A percentile compares a stretch with the other conserved stretches of the same genome.
Evolutionary conservation across 2,797 vertebrate species (phyloP).

Genomic region (Sebastes umbrosus): DNA sequence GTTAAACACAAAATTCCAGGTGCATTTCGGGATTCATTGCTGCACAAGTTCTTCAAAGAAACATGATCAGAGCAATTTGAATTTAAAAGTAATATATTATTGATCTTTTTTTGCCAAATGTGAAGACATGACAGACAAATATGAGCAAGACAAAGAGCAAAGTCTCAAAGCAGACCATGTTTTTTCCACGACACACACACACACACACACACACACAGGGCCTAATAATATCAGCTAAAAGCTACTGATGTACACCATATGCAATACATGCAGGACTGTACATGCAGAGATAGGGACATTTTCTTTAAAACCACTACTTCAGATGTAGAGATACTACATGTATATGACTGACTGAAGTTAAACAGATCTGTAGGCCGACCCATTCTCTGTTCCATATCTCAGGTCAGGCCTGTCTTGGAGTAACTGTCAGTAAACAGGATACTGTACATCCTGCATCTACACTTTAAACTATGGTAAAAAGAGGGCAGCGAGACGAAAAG

Average conservation of each 20-base stretch:
- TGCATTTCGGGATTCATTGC: background rate
- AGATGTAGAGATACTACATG: slow-evolving; percentile 50
- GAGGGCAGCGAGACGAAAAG: background rate
- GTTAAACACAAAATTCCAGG: background rate
- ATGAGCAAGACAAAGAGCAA: background rate
- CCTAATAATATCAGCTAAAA: slow-evolving; percentile 6
- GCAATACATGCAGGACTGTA: background rate
- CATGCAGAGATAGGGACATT: slow-evolving; percentile 30
- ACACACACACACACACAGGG: background rate
- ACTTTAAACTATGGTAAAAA: slow-evolving; percentile 22
- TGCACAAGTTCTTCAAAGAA: background rate
- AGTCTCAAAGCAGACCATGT: background rate
- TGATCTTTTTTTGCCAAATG: background rate
- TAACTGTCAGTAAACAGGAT: slow-evolving; percentile 56
- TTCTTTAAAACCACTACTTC: slow-evolving; percentile 47
- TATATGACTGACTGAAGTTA: slow-evolving; percentile 47
- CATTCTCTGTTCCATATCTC: slow-evolving; percentile 35
- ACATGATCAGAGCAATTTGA: background rate
- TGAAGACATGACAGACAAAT: background rate
- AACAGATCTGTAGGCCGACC: slow-evolving; percentile 53
- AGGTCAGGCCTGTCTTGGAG: slow-evolving; percentile 27
- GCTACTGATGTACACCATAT: slow-evolving; percentile 54
- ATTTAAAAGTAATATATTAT: background rate
- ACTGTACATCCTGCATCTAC: slow-evolving; percentile 21
- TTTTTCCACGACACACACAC: background rate